Conservation (phyloP, 2,797 vertebrate genomes). For the Sebastiscus tertius region DNA sequence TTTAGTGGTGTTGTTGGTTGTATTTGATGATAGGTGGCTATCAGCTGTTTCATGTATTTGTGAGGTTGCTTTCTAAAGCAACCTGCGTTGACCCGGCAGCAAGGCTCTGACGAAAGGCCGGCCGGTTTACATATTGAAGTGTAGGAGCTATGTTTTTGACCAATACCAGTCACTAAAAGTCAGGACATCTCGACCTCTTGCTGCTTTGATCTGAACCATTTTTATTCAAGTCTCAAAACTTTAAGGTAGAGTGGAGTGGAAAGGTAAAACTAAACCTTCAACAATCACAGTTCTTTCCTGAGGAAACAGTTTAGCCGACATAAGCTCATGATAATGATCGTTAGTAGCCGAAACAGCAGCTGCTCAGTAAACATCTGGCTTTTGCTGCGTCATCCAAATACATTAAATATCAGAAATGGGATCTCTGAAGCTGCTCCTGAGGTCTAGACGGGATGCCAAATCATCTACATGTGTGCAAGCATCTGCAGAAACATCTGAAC, state of each 20-base stretch:
- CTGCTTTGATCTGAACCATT: neutral
- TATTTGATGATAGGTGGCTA: too few relatives aligned
- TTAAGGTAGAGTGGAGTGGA: neutral
- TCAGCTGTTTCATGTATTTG: too few relatives aligned
- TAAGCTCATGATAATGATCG: too few relatives aligned
- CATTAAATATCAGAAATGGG: too few relatives aligned
- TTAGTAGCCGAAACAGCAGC: too few relatives aligned
- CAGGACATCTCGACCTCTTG: neutral
- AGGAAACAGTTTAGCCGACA: neutral
- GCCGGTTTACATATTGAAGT: neutral
- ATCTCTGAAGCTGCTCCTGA: too few relatives aligned
- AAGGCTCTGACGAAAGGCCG: neutral
- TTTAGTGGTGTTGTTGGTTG: too few relatives aligned
- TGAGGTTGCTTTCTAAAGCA: too few relatives aligned
- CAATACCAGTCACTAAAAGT: neutral
- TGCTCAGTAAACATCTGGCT: too few relatives aligned
- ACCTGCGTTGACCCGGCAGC: neutral
- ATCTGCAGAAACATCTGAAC: neutral
- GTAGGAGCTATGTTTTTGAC: neutral
- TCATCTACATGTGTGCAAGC: neutral
- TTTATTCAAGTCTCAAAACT: neutral
- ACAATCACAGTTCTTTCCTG: neutral
- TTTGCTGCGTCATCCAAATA: neutral
- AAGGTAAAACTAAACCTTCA: neutral
- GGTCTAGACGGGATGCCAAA: neutral